A percentile compares a stretch with the other conserved stretches of the same genome.
These are phyloP conservation scores for Thomomys bottae DNA, from an alignment of 2,113 vertebrate species.

Conservation along the genomic window DNA sequence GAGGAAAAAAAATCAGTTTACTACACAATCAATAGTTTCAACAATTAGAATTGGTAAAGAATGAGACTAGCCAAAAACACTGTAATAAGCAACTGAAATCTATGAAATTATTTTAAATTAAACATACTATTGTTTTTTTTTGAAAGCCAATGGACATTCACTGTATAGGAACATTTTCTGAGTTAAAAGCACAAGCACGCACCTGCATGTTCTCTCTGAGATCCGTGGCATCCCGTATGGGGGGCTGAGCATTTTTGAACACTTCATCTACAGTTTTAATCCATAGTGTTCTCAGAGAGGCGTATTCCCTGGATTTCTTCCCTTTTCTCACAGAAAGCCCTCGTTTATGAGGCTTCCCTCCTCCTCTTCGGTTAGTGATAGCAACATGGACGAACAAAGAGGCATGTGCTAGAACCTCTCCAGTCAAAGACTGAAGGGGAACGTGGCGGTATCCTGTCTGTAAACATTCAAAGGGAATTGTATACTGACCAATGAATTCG, in stretches of 20 bases:
- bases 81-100: background rate
- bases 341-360: constrained; percentile 97
- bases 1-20: background rate
- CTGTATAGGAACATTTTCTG: accelerated
- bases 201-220: constrained; percentile 99
- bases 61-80: background rate
- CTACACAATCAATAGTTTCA: background rate
- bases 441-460: constrained; percentile 97
- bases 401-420: constrained; percentile 93
- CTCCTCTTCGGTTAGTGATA: constrained; percentile 97
- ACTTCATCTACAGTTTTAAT: constrained; percentile 96
- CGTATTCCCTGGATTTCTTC: constrained; percentile 95
- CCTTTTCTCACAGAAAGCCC: constrained; percentile 97
- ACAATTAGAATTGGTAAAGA: background rate
- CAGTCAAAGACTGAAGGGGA: constrained; percentile 95
- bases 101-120: constrained; percentile 3
- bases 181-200: constrained; percentile 59
- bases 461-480: constrained; percentile 98
- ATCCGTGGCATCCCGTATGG: constrained; percentile 95
- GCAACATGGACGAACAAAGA: constrained; percentile 97
- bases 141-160: background rate
- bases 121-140: background rate
- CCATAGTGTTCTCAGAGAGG: constrained; percentile 94
- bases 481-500: constrained; percentile 98
- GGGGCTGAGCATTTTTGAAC: constrained; percentile 94